These are phyloP conservation scores for Drosophila subquinaria DNA, from an alignment of 2,888 invertebrate genomes.

Conservation along the genomic window DNA sequence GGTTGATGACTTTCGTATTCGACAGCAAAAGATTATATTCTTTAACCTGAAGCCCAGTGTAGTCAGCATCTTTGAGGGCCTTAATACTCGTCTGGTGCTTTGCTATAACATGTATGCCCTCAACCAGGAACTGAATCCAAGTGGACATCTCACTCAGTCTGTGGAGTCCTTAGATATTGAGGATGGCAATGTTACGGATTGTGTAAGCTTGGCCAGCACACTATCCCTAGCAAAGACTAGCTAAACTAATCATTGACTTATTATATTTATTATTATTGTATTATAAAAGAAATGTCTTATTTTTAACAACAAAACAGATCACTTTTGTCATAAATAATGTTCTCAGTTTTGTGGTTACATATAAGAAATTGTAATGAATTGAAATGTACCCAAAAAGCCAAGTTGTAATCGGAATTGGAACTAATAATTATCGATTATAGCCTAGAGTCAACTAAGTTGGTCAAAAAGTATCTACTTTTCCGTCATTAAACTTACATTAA, in stretches of 20 bases:
- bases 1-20: conserved; percentile 90
- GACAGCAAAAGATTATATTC: conserved; percentile 92
- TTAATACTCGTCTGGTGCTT: conserved; percentile 76
- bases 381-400: too few relatives aligned
- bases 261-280: not conserved
- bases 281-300: not conserved
- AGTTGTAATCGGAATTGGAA: too few relatives aligned
- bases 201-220: conserved; percentile 67
- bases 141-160: conserved; percentile 31
- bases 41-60: conserved; percentile 94
- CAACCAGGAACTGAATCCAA: conserved; percentile 53
- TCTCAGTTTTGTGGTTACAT: not conserved
- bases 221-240: conserved; percentile 48
- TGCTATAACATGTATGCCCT: conserved; percentile 81
- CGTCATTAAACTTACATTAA: too few relatives aligned
- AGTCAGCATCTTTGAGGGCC: conserved; percentile 91
- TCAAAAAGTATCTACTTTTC: too few relatives aligned
- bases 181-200: conserved; percentile 43
- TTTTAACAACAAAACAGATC: not conserved
- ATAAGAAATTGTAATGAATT: too few relatives aligned
- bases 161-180: conserved; percentile 59
- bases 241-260: not conserved
- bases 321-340: not conserved
- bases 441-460: too few relatives aligned
- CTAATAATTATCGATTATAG: too few relatives aligned